Evolutionary conservation across 2,113 vertebrate genomes (phyloP).

Genomic region (Galemys pyrenaicus): DNA sequence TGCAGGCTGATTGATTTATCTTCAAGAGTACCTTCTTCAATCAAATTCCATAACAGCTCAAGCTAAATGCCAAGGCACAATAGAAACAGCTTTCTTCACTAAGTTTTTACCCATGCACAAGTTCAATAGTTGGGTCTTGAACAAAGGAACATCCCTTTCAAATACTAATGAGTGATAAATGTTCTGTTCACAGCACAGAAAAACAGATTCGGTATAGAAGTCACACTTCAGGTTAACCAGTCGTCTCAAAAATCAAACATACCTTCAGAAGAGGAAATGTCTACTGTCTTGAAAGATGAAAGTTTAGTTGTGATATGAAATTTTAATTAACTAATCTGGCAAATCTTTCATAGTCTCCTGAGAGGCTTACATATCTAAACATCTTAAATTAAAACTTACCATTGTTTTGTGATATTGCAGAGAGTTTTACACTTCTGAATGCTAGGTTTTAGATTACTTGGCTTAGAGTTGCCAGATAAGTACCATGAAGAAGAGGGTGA

Average conservation of each 20-base stretch:
- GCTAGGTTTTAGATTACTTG: not conserved
- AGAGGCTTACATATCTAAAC: not conserved
- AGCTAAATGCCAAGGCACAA: not conserved
- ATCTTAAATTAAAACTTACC: not conserved
- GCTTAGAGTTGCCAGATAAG: not conserved
- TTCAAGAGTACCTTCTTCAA: not conserved
- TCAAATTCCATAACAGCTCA: conserved; percentile 4
- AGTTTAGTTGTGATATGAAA: not conserved
- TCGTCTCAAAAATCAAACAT: not conserved
- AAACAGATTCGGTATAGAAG: not conserved
- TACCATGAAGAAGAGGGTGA: not conserved
- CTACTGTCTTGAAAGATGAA: not conserved
- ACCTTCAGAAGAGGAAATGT: not conserved
- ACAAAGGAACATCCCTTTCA: not conserved
- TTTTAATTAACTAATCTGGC: not conserved
- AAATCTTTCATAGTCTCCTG: conserved; percentile 3
- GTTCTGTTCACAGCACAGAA: not conserved
- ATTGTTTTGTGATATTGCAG: not conserved
- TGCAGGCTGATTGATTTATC: conserved; percentile 13
- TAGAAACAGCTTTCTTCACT: not conserved
- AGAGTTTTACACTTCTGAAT: not conserved
- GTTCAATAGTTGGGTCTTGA: not conserved
- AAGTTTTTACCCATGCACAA: not conserved
- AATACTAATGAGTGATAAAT: not conserved
- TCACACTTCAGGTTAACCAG: not conserved